Evolutionary conservation across 92 coral and sea anemone species (phyloP), one percentile per base, ranked within the genome.

Genomic region (Palythoa grandiflora): DNA sequence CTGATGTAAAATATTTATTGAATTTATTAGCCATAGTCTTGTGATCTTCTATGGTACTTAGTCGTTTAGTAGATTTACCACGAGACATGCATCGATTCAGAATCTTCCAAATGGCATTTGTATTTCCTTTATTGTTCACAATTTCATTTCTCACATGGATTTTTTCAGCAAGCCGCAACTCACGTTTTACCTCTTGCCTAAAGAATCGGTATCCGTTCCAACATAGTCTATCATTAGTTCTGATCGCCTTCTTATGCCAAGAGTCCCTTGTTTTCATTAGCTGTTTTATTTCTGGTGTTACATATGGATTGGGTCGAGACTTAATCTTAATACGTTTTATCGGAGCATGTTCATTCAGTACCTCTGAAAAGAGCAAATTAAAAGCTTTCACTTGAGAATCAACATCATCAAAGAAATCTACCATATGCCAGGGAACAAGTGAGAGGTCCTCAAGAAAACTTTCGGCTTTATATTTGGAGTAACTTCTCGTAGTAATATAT

Each of bases 161-260:
- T 63, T 75, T 76, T 57, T 89, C 92, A 13, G 87, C 86, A 0
- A 78, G 71, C 10, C 84, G 53, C 13, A 87, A 40, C 73, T 75
- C 85, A 2, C 85, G 85, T 78, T 87, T 87, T 28, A 78, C 85
- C 61, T 77, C 85, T 70, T 86, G 87, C 50, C 89, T 44, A 59
- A 90, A 87, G 61, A 80, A 85, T 5, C 91, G 83, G 83, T 87
- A 80, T 57, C 85, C 91, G 50, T 91, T 83, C 91, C 91, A 87
- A 54, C 60, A 59, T 37, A 91, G 89, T 71, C 79, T 91, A 71
- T 88, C 93, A 53, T 87, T 87, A 11, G 93, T 87, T 60, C 88
- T 75, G 15, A 91, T 80, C 51, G 91, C 91, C 59, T 79, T 87
- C 73, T 77, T 84, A 39, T 90, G 92, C 93, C 93, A 90, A 6